Percentiles rank a stretch among this genome's conserved stretches.
phyloP scores from a whole-genome alignment of 37 sponge, comb jelly and placozoan species.

The Agelas oroides region DNA sequence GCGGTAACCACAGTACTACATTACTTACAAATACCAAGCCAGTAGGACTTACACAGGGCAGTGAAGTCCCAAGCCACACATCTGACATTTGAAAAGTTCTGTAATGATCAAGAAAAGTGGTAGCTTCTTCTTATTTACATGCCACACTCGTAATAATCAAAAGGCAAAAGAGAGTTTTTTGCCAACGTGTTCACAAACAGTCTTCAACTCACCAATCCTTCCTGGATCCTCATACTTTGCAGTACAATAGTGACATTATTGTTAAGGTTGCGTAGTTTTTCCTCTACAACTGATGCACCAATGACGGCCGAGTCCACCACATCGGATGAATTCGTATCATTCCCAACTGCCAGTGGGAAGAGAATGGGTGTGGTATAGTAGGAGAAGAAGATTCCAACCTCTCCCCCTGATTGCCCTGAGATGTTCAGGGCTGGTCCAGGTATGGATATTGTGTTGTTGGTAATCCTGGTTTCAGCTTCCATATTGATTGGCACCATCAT shows the following conservation, averaged over 20 bases:
- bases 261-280: background rate
- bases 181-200: no score
- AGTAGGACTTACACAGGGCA: background rate
- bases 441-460: slow-evolving; percentile 16
- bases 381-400: slow-evolving; percentile 29
- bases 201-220: background rate
- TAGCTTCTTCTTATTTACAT: no score
- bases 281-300: slow-evolving; percentile 5
- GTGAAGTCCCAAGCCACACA: slow-evolving; percentile 73
- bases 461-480: background rate
- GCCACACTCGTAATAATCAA: no score
- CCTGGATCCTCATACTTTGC: slow-evolving; percentile 14
- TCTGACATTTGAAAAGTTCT: slow-evolving; percentile 42
- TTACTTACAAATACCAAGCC: no score
- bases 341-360: slow-evolving; percentile 34
- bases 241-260: slow-evolving; percentile 33
- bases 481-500: no score
- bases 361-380: slow-evolving; percentile 28
- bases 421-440: slow-evolving; percentile 26
- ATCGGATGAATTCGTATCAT: background rate
- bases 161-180: no score
- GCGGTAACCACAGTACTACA: no score
- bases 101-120: background rate
- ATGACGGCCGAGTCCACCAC: slow-evolving; percentile 41
- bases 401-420: background rate